Evolutionary conservation across 2,113 vertebrate genomes (phyloP).

Genomic region (Antennarius striatus): DNA sequence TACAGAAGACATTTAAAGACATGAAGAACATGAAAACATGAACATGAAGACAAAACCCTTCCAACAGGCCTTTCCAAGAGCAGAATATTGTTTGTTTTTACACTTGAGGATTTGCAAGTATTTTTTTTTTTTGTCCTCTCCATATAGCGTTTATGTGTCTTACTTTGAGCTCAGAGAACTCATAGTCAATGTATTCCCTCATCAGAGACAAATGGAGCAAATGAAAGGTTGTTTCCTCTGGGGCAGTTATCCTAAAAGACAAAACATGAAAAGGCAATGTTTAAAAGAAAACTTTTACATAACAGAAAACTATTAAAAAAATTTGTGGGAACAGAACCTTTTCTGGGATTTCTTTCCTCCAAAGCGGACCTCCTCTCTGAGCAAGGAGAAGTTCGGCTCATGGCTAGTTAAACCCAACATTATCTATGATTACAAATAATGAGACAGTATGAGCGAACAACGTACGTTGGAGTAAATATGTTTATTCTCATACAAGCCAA

Average conservation of each 20-base stretch:
- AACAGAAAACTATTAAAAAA: not conserved
- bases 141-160: constrained; percentile 57
- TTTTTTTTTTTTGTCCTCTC: not conserved
- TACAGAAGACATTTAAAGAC: not conserved
- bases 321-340: constrained; percentile 77
- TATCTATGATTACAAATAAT: constrained; percentile 80
- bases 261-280: not conserved
- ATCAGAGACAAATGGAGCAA: constrained; percentile 96
- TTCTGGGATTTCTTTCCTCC: constrained; percentile 95
- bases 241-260: constrained; percentile 87
- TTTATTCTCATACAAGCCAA: not conserved
- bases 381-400: constrained; percentile 94
- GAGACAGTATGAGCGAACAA: not conserved
- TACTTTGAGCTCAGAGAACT: constrained; percentile 93
- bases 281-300: not conserved
- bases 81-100: not conserved
- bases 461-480: not conserved
- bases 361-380: constrained; percentile 98
- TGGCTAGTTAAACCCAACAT: constrained; percentile 99
- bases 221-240: constrained; percentile 98
- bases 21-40: no score
- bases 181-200: constrained; percentile 98
- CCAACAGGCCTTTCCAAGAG: no score
- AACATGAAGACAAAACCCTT: not conserved
- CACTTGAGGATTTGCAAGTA: not conserved